Conservation (phyloP, 2,113 vertebrate species). For the Falco punctatus region DNA sequence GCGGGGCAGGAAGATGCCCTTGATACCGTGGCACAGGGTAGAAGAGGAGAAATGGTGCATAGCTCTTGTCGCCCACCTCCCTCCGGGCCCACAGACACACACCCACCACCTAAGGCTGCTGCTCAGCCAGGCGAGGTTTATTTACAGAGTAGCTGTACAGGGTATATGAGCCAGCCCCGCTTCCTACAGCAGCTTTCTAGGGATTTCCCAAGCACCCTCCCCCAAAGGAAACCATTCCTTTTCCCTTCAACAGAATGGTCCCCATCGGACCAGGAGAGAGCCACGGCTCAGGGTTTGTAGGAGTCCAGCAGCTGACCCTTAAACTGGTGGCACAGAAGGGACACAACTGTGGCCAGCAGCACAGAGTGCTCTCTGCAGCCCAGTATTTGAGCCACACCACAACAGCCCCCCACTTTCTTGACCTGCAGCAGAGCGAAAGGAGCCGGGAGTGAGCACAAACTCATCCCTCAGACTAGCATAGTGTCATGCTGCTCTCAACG, state of each 20-base stretch:
- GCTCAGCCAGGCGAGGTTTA: neutral
- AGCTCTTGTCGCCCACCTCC: neutral
- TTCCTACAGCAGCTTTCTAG: neutral
- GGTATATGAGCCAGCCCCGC: neutral
- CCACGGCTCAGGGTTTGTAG: neutral
- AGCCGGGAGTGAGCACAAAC: neutral
- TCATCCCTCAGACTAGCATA: neutral
- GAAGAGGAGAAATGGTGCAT: neutral
- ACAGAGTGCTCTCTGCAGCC: neutral
- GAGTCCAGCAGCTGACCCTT: neutral
- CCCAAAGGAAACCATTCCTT: neutral
- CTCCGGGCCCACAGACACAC: neutral
- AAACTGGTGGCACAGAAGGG: neutral
- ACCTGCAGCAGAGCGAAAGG: neutral
- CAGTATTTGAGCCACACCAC: fast-evolving
- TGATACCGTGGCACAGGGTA: neutral
- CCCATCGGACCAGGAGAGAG: neutral
- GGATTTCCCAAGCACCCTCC: neutral
- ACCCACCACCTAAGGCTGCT: neutral
- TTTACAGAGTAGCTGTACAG: neutral
- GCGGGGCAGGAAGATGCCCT: neutral
- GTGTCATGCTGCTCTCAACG: neutral
- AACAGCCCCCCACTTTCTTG: neutral
- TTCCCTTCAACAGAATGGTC: neutral
- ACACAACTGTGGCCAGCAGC: neutral